Evolutionary conservation across 2,797 vertebrate species (phyloP), one percentile per base, ranked within the genome.

Genomic region (Liasis olivaceus): DNA sequence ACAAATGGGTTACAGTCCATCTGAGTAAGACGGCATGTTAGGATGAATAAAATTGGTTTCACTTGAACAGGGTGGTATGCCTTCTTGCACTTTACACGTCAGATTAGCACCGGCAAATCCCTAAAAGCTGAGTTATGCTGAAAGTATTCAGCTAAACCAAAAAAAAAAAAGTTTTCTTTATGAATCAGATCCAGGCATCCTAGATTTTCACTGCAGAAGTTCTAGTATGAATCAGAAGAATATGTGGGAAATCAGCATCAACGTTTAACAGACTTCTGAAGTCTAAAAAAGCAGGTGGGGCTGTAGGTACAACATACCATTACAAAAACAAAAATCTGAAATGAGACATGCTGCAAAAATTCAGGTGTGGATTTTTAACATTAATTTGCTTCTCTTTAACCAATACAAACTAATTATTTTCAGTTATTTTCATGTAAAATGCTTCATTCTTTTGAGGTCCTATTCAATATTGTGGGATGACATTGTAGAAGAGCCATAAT

Each of bases 281-380:
- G 31, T 22, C 63, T 81, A 17, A 42, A 63, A 63, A 64, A 20
- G 42, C n/a, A 14, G 92, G 89, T 64, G 59, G 26, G n/a, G 51
- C 47, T 85, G 24, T 56, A 58, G 69, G 5, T 81, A 69, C 72
- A 51, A 90, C 77, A 62, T 85, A 77, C 77, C 13, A 26, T 36
- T 54, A 13, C 86, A 81, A 47, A 64, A 81, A 63, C 72, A 81
- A 81, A 81, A 81, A 81, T 24, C 36, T 88, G 15, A 81, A 84
- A 64, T 93, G 85, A 93, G 59, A 84, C 85, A 90, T 20, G 22
- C 66, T n/a, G 22, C 42, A 90, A 89, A 92, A 88, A 85, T 81
- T 42, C 42, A 87, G 17, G 60, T 84, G 69, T 60, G 86, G 58
- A 31, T 89, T 84, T 89, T 89, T 66, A 3, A 69, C 42, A 26